Evolutionary conservation across 2,888 invertebrate species (phyloP).

Genomic region (Neoaliturus tenellus): DNA sequence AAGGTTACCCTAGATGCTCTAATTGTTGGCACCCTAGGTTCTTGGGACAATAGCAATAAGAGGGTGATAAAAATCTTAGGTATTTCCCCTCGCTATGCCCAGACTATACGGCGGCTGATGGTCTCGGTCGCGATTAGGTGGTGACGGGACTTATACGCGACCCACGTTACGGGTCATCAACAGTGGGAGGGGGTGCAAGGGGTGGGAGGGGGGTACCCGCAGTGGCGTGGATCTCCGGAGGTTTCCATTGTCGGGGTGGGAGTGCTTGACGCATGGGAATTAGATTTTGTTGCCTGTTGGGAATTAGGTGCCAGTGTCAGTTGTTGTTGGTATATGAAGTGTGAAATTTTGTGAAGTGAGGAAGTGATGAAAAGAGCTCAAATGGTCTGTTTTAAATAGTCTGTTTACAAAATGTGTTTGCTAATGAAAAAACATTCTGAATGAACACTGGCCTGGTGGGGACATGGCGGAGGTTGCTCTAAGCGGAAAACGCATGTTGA

Average conservation of each 20-base stretch:
- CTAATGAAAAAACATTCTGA: no score
- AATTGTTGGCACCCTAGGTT: slow-evolving; percentile 68
- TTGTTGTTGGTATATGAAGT: no score
- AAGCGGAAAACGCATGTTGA: no score
- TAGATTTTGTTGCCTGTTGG: no score
- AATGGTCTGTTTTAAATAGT: no score
- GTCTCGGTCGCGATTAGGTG: slow-evolving; percentile 67
- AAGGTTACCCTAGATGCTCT: slow-evolving; percentile 65
- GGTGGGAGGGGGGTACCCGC: no score
- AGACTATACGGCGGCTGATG: slow-evolving; percentile 66
- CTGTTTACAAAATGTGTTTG: no score
- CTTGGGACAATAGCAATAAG: slow-evolving; percentile 68
- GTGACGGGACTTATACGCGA: slow-evolving; percentile 69
- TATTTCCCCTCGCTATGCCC: slow-evolving; percentile 62
- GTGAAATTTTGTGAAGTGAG: no score
- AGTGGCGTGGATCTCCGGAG: neutral
- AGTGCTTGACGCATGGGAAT: neutral
- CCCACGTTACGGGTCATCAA: slow-evolving; percentile 67
- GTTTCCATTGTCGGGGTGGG: neutral
- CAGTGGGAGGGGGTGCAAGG: slow-evolving; percentile 61
- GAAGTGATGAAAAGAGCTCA: no score
- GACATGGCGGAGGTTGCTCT: no score
- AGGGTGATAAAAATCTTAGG: slow-evolving; percentile 61
- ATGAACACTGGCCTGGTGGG: no score
- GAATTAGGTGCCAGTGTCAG: neutral